A percentile compares a stretch with the other conserved stretches of the same genome.
Evolutionary conservation across 2,888 invertebrate genomes (phyloP).

Genomic region (Meteorus colon): DNA sequence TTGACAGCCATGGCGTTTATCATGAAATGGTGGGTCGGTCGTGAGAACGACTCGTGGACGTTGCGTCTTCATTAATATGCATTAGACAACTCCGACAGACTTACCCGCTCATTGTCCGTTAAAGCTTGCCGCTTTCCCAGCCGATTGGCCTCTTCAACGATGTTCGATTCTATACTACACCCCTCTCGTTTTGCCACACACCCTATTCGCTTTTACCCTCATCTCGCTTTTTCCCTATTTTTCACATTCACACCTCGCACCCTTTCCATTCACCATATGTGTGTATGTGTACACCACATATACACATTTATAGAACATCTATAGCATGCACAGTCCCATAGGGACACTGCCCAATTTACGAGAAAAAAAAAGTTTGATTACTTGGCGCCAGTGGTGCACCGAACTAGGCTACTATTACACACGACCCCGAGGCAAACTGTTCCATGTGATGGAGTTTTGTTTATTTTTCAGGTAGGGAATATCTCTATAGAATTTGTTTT

Average conservation of each 20-base stretch:
- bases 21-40: slow-evolving; percentile 9
- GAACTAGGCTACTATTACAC: slow-evolving; percentile 52
- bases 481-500: background rate
- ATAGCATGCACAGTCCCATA: background rate
- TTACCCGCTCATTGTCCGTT: slow-evolving; percentile 63
- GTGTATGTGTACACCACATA: background rate
- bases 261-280: background rate
- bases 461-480: background rate
- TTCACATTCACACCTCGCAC: background rate
- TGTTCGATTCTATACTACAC: slow-evolving; percentile 58
- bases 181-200: slow-evolving; percentile 42
- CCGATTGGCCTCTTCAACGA: slow-evolving; percentile 59
- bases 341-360: slow-evolving; percentile 51
- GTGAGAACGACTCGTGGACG: slow-evolving; percentile 47
- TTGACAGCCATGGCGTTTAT: slow-evolving; percentile 25
- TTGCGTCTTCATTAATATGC: slow-evolving; percentile 64
- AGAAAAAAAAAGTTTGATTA: slow-evolving; percentile 56
- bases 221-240: background rate
- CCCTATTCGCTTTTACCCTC: slow-evolving; percentile 38
- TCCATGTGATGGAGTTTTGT: background rate
- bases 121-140: slow-evolving; percentile 54
- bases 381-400: slow-evolving; percentile 42
- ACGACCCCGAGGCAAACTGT: background rate
- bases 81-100: slow-evolving; percentile 62
- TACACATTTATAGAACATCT: background rate